phyloP scores from a whole-genome alignment of 2,797 vertebrate genomes.

The Myotis planiceps region DNA sequence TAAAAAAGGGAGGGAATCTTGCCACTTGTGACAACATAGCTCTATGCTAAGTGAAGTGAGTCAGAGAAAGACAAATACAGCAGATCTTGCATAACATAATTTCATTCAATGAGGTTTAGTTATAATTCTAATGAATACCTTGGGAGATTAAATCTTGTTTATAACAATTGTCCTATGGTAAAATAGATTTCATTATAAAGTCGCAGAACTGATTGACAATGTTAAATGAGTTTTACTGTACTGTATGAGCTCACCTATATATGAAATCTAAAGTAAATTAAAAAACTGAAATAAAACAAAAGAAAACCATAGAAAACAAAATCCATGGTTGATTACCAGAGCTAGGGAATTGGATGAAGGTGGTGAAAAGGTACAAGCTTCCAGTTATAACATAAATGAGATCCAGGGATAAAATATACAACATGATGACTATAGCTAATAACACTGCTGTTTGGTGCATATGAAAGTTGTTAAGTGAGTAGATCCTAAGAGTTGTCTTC shows the following conservation, averaged over 20 bases:
- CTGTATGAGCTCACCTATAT: neutral
- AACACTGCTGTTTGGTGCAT: neutral
- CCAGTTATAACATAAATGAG: neutral
- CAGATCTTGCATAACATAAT: neutral
- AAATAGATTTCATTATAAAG: neutral
- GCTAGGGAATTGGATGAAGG: neutral
- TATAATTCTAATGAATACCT: neutral
- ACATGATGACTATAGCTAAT: neutral
- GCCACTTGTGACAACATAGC: neutral
- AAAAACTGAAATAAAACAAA: neutral
- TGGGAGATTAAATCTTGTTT: neutral
- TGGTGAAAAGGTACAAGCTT: neutral
- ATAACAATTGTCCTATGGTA: neutral
- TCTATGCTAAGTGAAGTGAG: neutral
- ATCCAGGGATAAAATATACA: too few species aligned
- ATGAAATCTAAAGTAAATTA: neutral
- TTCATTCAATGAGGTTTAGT: neutral
- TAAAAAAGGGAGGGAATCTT: neutral
- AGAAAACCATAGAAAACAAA: neutral
- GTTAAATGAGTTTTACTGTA: neutral
- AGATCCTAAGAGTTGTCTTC: neutral
- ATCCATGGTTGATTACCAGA: neutral
- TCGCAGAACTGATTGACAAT: neutral
- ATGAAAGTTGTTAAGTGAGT: neutral
- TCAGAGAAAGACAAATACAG: neutral